These are phyloP conservation scores for Montipora capitata DNA, from an alignment of 92 coral and sea anemone genomes.

Conservation along the genomic window DNA sequence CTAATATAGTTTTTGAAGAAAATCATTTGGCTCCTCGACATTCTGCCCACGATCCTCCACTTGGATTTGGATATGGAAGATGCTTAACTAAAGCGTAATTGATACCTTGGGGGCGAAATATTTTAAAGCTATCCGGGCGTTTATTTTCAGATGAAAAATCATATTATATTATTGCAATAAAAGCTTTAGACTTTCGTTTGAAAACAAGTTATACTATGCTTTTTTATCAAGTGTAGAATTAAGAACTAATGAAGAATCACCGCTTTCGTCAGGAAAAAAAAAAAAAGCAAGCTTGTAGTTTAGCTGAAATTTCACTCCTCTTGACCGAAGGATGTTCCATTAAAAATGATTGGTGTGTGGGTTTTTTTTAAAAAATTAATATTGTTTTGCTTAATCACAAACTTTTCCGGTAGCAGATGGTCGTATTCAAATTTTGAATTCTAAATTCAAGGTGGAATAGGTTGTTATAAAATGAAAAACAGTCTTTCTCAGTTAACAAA, in stretches of 20 bases:
- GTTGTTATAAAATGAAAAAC: not conserved
- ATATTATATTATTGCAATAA: too few species aligned
- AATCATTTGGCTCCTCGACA: too few species aligned
- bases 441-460: not conserved
- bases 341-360: conserved; percentile 2
- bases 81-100: too few species aligned
- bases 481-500: not conserved
- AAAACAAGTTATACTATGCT: not conserved
- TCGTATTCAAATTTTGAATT: conserved; percentile 5
- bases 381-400: not conserved
- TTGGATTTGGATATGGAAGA: too few species aligned
- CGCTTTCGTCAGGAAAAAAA: not conserved
- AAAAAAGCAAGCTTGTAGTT: not conserved
- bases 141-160: too few species aligned
- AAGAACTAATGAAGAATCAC: conserved; percentile 20
- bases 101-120: too few species aligned
- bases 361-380: not conserved
- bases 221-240: not conserved
- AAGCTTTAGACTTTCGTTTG: not conserved
- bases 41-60: too few species aligned
- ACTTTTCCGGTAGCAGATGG: conserved; percentile 37
- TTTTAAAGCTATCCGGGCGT: too few species aligned
- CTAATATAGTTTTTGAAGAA: too few species aligned
- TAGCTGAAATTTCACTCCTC: not conserved
- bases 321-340: not conserved